phyloP scores from a whole-genome alignment of 2,113 vertebrate genomes.

The Leuciscus idus region DNA sequence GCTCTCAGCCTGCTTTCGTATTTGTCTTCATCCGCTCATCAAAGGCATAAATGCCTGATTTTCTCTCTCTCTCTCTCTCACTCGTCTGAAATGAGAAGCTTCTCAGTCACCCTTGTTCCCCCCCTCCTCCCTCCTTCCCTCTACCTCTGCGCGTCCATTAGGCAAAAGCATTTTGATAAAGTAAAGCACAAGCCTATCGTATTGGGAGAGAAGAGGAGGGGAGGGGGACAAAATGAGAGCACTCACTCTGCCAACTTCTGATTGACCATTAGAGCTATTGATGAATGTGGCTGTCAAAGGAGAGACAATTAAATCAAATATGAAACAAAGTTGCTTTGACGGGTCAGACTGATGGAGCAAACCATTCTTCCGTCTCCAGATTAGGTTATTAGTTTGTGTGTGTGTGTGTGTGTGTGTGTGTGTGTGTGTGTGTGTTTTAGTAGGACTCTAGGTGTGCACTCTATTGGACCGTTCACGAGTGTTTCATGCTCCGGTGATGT shows the following conservation, averaged over 20 bases:
- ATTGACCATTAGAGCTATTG: constrained; percentile 99
- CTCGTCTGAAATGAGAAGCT: constrained; percentile 86
- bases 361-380: constrained; percentile 90
- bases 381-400: constrained; percentile 84
- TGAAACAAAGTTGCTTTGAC: constrained; percentile 99
- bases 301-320: constrained; percentile 99
- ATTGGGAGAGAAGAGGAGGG: constrained; percentile 53
- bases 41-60: constrained; percentile 77
- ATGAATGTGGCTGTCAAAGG: constrained; percentile 99
- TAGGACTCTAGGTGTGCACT: constrained; percentile 37
- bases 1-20: constrained; percentile 70
- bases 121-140: constrained; percentile 69
- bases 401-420: constrained; percentile 55
- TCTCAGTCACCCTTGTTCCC: constrained; percentile 80
- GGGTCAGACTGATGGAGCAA: constrained; percentile 95
- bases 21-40: constrained; percentile 80
- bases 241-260: constrained; percentile 93
- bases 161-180: constrained; percentile 97
- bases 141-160: constrained; percentile 85
- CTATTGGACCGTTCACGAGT: constrained; percentile 21
- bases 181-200: constrained; percentile 86
- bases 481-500: neutral
- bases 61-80: constrained; percentile 64
- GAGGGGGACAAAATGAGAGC: constrained; percentile 84
- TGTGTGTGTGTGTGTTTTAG: constrained; percentile 35